phyloP scores from a whole-genome alignment of 92 coral and sea anemone genomes.

The Paragorgia papillata region DNA sequence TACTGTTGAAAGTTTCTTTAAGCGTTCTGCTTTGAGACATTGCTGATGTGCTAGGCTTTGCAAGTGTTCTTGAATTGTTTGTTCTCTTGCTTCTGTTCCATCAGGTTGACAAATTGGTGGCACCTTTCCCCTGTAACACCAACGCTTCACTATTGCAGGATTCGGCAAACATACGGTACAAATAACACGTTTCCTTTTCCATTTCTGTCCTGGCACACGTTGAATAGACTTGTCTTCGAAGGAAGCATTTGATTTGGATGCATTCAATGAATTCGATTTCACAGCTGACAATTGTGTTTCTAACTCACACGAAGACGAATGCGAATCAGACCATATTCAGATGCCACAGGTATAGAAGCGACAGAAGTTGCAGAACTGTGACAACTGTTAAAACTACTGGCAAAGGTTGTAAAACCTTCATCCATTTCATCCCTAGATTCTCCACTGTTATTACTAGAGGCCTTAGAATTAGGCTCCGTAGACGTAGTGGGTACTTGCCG shows the following conservation, averaged over 20 bases:
- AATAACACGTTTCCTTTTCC: slow-evolving; percentile 15
- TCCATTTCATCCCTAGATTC: slow-evolving; percentile 30
- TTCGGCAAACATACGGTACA: slow-evolving; percentile 11
- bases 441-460: slow-evolving; percentile 21
- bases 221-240: slow-evolving; percentile 32
- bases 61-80: slow-evolving; percentile 31
- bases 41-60: slow-evolving; percentile 25
- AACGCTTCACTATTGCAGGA: slow-evolving; percentile 10
- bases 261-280: too few species aligned
- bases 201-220: slow-evolving; percentile 23
- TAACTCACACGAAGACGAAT: too few species aligned
- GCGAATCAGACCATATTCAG: too few species aligned
- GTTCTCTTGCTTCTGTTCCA: slow-evolving; percentile 27
- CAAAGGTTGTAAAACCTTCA: slow-evolving; percentile 23
- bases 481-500: slow-evolving; percentile 34
- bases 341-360: too few species aligned
- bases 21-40: slow-evolving; percentile 37
- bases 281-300: slow-evolving; percentile 33
- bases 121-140: slow-evolving; percentile 29
- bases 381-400: too few species aligned
- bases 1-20: slow-evolving; percentile 28
- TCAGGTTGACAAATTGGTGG: slow-evolving; percentile 35
- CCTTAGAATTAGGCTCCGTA: slow-evolving; percentile 34
- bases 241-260: too few species aligned
- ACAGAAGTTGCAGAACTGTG: too few species aligned